Conservation (phyloP, 2,113 vertebrate genomes). For the Thunnus maccoyii region DNA sequence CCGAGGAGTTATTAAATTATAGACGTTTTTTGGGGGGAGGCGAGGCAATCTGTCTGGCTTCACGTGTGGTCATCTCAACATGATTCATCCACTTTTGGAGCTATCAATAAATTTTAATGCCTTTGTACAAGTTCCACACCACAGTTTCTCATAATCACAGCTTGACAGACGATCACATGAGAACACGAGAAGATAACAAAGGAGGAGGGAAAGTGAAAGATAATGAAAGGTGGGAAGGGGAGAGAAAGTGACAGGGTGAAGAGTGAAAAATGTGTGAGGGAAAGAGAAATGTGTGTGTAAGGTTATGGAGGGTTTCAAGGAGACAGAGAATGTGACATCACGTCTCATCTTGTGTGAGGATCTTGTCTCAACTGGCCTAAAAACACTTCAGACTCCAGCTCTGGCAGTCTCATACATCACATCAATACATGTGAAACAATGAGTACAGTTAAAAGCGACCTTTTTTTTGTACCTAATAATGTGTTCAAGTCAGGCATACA, state of each 20-base stretch:
- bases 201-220: constrained; percentile 32
- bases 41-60: constrained; percentile 42
- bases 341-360: constrained; percentile 75
- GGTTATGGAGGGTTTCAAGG: constrained; percentile 45
- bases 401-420: constrained; percentile 64
- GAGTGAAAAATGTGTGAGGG: constrained; percentile 60
- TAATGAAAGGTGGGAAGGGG: constrained; percentile 43
- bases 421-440: constrained; percentile 58
- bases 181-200: not conserved
- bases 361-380: constrained; percentile 80
- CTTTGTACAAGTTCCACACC: not conserved
- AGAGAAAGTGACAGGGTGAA: constrained; percentile 66
- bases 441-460: constrained; percentile 30
- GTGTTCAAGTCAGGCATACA: constrained; percentile 47
- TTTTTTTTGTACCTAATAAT: constrained; percentile 12
- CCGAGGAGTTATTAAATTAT: constrained; percentile 81
- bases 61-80: constrained; percentile 68
- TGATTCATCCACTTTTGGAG: constrained; percentile 53
- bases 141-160: constrained; percentile 20
- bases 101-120: constrained; percentile 72
- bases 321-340: constrained; percentile 79
- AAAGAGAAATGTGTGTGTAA: constrained; percentile 41
- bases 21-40: constrained; percentile 43
- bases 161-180: constrained; percentile 3
- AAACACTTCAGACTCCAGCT: constrained; percentile 63